Percentiles rank a stretch among this genome's conserved stretches.
Evolutionary conservation across 2,113 vertebrate species (phyloP).

Genomic region (Halcyon senegalensis): DNA sequence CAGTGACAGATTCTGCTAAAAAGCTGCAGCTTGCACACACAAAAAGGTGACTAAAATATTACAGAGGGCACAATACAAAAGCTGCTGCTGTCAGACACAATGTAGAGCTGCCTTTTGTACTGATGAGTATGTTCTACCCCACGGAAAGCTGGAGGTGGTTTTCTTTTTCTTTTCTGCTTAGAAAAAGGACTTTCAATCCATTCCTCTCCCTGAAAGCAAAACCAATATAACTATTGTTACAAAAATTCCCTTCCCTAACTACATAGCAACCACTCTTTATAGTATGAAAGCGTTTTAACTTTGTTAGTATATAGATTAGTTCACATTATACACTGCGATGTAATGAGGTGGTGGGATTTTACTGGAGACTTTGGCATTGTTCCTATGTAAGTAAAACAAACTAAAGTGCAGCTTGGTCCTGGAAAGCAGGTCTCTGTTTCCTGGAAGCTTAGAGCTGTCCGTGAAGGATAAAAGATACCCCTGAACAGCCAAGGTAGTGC

Average conservation of each 20-base stretch:
- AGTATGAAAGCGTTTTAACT: not conserved
- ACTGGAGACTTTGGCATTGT: not conserved
- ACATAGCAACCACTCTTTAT: not conserved
- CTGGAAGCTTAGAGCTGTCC: not conserved
- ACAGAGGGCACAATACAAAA: not conserved
- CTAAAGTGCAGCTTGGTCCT: rapidly evolving
- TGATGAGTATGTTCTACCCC: not conserved
- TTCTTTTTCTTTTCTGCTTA: not conserved
- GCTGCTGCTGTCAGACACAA: not conserved
- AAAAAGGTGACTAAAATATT: not conserved
- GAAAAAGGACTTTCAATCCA: not conserved
- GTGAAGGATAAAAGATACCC: not conserved
- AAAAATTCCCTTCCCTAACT: not conserved
- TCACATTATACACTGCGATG: not conserved
- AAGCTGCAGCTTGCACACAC: not conserved
- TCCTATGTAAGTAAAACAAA: not conserved
- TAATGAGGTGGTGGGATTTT: not conserved
- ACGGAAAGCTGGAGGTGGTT: not conserved
- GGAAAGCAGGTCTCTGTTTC: not conserved
- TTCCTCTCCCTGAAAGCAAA: not conserved
- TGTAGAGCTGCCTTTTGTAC: not conserved
- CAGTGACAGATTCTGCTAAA: not conserved
- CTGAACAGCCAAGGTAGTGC: not conserved
- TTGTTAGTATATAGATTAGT: not conserved
- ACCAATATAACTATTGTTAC: not conserved